Percentiles rank a stretch among this genome's conserved stretches.
Evolutionary conservation across 2,113 vertebrate genomes (phyloP).

Genomic region (Heterotis niloticus): DNA sequence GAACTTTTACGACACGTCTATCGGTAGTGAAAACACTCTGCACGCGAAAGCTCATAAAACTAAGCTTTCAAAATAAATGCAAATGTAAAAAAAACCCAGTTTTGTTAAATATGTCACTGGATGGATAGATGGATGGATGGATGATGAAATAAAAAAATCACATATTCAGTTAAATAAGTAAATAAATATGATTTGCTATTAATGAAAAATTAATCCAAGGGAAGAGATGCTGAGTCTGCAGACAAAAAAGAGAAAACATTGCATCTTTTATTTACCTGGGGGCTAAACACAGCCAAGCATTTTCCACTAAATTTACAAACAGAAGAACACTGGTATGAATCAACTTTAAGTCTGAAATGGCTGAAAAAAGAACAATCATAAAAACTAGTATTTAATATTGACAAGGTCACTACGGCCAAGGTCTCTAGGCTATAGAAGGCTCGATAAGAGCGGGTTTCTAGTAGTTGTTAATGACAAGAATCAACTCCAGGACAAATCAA

Average conservation of each 20-base stretch:
- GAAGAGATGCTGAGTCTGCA: background rate
- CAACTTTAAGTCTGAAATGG: background rate
- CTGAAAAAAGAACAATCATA: background rate
- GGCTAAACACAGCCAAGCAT: background rate
- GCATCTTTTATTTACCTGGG: background rate
- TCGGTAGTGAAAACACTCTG: constrained; percentile 28
- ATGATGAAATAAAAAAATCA: too few relatives aligned
- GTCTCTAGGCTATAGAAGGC: constrained; percentile 17
- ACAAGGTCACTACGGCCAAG: constrained; percentile 17
- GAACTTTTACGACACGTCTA: constrained; percentile 37
- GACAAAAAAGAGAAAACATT: background rate
- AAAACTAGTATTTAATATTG: constrained; percentile 4
- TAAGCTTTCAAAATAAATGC: background rate
- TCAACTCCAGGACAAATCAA: constrained; percentile 31
- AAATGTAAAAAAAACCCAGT: too few relatives aligned
- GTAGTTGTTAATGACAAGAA: constrained; percentile 37
- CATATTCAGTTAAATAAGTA: too few relatives aligned
- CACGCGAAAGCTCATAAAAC: background rate
- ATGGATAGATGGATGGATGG: too few relatives aligned
- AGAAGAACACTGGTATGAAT: background rate
- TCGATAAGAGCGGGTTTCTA: constrained; percentile 30
- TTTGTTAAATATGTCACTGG: background rate
- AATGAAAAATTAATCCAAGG: too few relatives aligned
- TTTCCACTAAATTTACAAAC: background rate
- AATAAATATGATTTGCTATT: too few relatives aligned